These are phyloP conservation scores for Nannoperca obscura DNA, from an alignment of 2,797 vertebrate species.

Conservation along the genomic window DNA sequence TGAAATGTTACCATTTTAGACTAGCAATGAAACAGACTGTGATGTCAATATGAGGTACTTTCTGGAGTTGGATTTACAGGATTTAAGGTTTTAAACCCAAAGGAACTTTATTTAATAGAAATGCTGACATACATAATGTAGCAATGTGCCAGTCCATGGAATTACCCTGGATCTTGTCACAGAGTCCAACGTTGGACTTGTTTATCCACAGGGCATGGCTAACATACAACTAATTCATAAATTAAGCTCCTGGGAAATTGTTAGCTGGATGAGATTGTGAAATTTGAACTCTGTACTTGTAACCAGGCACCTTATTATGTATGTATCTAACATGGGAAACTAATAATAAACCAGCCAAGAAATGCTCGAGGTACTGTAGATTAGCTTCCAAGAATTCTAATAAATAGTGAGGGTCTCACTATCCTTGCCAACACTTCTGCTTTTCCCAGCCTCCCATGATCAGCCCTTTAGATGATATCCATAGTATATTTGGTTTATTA, in stretches of 20 bases:
- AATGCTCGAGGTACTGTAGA: neutral
- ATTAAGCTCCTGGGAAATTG: conserved; percentile 6
- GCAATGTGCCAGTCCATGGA: conserved; percentile 2
- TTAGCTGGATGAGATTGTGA: neutral
- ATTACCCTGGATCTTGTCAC: neutral
- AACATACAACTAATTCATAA: neutral
- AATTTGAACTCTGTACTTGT: conserved; percentile 15
- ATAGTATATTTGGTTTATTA: conserved; percentile 4
- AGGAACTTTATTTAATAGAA: conserved; percentile 20
- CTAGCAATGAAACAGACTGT: neutral
- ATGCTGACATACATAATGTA: conserved; percentile 7
- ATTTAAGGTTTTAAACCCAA: conserved; percentile 5
- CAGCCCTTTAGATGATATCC: neutral
- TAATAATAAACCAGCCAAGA: conserved; percentile 22
- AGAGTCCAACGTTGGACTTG: neutral
- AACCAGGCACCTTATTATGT: conserved; percentile 12
- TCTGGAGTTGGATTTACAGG: neutral
- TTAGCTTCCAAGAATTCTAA: conserved; percentile 21
- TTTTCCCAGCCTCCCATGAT: neutral
- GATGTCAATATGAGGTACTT: neutral
- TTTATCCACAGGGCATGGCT: neutral
- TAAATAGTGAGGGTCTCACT: conserved; percentile 11
- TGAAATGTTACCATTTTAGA: conserved; percentile 3
- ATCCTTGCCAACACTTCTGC: neutral
- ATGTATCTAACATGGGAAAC: conserved; percentile 13